A percentile compares a stretch with the other conserved stretches of the same genome.
These are phyloP conservation scores for Neuroterus valhalla DNA, from an alignment of 1,140 invertebrate genomes.

Conservation along the genomic window DNA sequence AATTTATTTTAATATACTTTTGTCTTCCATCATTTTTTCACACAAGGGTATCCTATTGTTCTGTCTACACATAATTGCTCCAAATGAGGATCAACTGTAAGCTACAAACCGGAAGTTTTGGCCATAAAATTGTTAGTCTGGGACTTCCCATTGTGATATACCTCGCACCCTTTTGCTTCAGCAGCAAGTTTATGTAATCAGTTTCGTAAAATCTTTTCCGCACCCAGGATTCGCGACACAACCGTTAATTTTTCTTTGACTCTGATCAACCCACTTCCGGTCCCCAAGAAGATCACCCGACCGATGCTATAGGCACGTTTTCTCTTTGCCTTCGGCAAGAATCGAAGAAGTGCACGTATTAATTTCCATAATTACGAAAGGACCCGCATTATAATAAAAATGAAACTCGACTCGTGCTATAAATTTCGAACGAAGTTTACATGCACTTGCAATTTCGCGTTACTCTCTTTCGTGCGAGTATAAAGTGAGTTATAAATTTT, in stretches of 20 bases:
- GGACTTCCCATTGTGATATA: constrained; percentile 5
- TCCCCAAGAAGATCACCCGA: neutral
- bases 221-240: constrained; percentile 1
- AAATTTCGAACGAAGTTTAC: constrained; percentile 30
- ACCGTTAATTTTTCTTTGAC: constrained; percentile 14
- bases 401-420: constrained; percentile 47
- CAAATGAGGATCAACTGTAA: neutral
- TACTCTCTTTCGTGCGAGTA: neutral
- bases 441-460: constrained; percentile 27
- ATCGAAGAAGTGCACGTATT: constrained; percentile 41
- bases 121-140: neutral
- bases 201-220: neutral
- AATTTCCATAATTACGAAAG: constrained; percentile 48
- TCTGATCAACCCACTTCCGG: constrained; percentile 23
- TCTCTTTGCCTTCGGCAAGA: constrained; percentile 44
- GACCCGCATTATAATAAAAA: constrained; percentile 46
- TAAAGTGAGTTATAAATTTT: neutral
- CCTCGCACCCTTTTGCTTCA: neutral
- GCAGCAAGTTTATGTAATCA: neutral
- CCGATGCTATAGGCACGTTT: constrained; percentile 38
- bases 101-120: neutral
- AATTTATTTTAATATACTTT: too few relatives aligned
- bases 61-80: too few relatives aligned
- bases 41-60: too few relatives aligned
- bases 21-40: too few relatives aligned